A percentile compares a stretch with the other conserved stretches of the same genome.
Evolutionary conservation across 2,888 invertebrate genomes (phyloP).

Genomic region (Idaea dimidiata): DNA sequence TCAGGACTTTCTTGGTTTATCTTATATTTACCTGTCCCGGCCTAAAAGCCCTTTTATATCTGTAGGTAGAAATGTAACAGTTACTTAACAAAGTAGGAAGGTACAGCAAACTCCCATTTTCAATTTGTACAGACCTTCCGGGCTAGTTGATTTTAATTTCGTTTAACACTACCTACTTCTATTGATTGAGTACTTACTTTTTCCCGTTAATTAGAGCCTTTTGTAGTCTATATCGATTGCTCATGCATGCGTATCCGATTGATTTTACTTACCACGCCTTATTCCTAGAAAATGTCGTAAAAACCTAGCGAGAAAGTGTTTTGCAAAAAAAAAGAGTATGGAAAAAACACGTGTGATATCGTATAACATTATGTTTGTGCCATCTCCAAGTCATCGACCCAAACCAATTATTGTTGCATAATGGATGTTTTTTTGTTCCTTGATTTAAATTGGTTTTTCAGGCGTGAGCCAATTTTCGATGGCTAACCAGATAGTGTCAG

Average conservation of each 20-base stretch:
- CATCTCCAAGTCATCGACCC: slow-evolving; percentile 63
- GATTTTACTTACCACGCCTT: slow-evolving; percentile 46
- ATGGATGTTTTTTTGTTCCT: slow-evolving; percentile 55
- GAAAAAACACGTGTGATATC: slow-evolving; percentile 45
- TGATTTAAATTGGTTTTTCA: slow-evolving; percentile 60
- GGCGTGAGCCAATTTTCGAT: slow-evolving; percentile 58
- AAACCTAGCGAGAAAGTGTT: slow-evolving; percentile 60
- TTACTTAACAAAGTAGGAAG: not conserved
- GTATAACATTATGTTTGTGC: slow-evolving; percentile 44
- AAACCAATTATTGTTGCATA: slow-evolving; percentile 71
- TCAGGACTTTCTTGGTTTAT: slow-evolving; percentile 10
- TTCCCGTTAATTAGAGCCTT: slow-evolving; percentile 35
- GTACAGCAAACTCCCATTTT: not conserved
- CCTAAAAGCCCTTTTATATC: not conserved
- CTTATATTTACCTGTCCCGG: not conserved
- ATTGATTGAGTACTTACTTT: slow-evolving; percentile 30
- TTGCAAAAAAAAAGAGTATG: slow-evolving; percentile 49
- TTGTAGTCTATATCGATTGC: slow-evolving; percentile 36
- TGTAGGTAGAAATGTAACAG: not conserved
- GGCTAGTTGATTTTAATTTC: slow-evolving; percentile 6
- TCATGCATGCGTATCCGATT: slow-evolving; percentile 56
- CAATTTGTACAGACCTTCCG: not conserved
- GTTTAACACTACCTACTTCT: slow-evolving; percentile 8
- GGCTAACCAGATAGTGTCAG: slow-evolving; percentile 50
- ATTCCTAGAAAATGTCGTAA: slow-evolving; percentile 30